phyloP scores from a whole-genome alignment of 2,113 vertebrate genomes.

The Rhizomys pruinosus region DNA sequence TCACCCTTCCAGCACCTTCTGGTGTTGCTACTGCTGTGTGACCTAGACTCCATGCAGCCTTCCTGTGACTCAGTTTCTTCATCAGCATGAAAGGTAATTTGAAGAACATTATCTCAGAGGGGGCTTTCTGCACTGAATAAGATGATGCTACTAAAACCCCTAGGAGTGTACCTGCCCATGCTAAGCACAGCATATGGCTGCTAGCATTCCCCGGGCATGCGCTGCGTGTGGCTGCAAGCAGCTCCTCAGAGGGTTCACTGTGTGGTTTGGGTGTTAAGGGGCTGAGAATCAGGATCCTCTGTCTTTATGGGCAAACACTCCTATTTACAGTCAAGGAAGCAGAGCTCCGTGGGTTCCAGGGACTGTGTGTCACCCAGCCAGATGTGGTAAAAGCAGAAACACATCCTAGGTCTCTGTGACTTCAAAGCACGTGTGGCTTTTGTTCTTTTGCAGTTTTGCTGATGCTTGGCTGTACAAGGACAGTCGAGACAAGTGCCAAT shows the following conservation, averaged over 20 bases:
- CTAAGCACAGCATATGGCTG: too few species aligned
- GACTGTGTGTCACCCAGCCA: not conserved
- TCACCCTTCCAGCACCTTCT: fast-evolving
- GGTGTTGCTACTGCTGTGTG: fast-evolving
- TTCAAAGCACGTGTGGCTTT: not conserved
- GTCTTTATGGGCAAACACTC: not conserved
- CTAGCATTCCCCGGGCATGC: too few species aligned
- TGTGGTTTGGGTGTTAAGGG: too few species aligned
- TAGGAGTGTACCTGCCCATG: not conserved
- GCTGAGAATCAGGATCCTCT: not conserved
- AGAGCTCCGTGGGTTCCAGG: not conserved
- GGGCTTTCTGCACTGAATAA: too few species aligned
- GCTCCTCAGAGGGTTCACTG: too few species aligned
- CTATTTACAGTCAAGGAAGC: not conserved
- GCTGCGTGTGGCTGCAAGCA: fast-evolving
- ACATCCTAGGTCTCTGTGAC: not conserved
- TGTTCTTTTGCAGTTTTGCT: not conserved
- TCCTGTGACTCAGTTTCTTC: not conserved
- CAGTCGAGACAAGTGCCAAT: too few species aligned
- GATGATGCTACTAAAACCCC: too few species aligned
- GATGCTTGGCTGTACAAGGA: not conserved
- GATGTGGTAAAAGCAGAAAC: not conserved
- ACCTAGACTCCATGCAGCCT: not conserved
- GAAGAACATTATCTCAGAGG: too few species aligned
- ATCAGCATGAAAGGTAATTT: not conserved